Evolutionary conservation across 2,113 vertebrate genomes (phyloP), one percentile per base, ranked within the genome.

Genomic region (Siphamia tubifer): DNA sequence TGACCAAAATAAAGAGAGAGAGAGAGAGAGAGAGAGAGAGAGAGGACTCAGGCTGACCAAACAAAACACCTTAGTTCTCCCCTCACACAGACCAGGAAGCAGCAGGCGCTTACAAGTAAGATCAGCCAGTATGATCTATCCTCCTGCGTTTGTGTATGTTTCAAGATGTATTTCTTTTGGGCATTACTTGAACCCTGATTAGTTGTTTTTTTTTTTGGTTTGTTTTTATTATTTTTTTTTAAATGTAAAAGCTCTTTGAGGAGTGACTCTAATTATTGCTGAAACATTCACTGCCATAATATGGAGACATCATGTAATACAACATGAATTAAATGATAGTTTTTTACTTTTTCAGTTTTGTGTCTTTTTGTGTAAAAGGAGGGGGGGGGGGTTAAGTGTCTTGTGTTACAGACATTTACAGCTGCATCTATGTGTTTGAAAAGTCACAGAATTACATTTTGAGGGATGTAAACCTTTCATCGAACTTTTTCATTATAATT

Each of bases 291-390:
- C 94, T 98, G 95, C 95, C 95, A 95, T 93, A 85, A 92, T 95
- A 95, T 92, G 88, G 87, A 94, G 93, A 93, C 92, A n/a, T n/a
- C n/a, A 91, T 96, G 90, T 95, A 97, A 95, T 91, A 94, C 91
- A 93, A 93, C 92, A 92, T 94, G 94, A 93, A 97, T 95, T 97
- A 97, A 98, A 98, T 93, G 90, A 95, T 96, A 97, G 94, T 96
- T 97, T 96, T 98, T 91, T 96, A 96, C 94, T 95, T 95, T 92
- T 93, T 93, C 94, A 95, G 91, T 92, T 91, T 91, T 86, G 86
- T 76, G 81, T 82, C 67, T 87, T 82, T 67, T 43, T 68, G 67
- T 79, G 44, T 66, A 7, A 27, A 23, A 10, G 43, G 12, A 36
- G 6, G 27, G 19, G 11, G 3, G 25, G 9, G 19, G 28, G 24